These are phyloP conservation scores for Microcebus griseorufus DNA, from an alignment of 2,113 vertebrate genomes.

Conservation along the genomic window DNA sequence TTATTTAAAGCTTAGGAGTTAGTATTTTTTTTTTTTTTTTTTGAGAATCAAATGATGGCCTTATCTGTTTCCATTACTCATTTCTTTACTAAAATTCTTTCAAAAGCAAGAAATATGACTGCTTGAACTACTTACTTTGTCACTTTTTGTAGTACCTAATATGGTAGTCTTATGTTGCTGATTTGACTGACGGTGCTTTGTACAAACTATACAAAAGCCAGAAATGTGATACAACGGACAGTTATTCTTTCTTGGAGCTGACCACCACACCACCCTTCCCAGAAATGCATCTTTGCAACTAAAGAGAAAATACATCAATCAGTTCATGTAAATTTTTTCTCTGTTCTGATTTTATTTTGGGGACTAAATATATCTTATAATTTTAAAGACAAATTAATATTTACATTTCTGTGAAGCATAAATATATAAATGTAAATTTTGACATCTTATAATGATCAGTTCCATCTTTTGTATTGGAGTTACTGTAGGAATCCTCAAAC, in stretches of 20 bases:
- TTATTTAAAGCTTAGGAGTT: not conserved
- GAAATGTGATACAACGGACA: not conserved
- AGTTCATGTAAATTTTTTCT: not conserved
- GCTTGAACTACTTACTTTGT: not conserved
- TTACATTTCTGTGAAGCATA: not conserved
- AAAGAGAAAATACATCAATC: constrained; percentile 17
- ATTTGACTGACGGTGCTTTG: not conserved
- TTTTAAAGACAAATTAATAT: not conserved
- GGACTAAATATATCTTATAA: not conserved
- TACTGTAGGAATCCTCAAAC: not conserved
- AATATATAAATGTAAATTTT: not conserved
- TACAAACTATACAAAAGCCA: not conserved
- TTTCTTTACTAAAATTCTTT: not conserved
- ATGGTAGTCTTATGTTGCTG: not conserved
- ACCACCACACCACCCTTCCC: not conserved
- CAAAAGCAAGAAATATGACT: not conserved
- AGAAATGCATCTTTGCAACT: not conserved
- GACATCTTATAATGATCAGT: not conserved
- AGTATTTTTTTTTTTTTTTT: not conserved
- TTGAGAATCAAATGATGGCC: not conserved
- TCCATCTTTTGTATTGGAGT: not conserved
- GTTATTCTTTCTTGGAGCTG: not conserved
- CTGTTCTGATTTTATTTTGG: constrained; percentile 16
- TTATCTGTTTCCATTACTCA: not conserved
- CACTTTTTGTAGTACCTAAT: not conserved